Conservation (phyloP, 2,888 invertebrate genomes). For the Chalcosyrphus nemorum region DNA sequence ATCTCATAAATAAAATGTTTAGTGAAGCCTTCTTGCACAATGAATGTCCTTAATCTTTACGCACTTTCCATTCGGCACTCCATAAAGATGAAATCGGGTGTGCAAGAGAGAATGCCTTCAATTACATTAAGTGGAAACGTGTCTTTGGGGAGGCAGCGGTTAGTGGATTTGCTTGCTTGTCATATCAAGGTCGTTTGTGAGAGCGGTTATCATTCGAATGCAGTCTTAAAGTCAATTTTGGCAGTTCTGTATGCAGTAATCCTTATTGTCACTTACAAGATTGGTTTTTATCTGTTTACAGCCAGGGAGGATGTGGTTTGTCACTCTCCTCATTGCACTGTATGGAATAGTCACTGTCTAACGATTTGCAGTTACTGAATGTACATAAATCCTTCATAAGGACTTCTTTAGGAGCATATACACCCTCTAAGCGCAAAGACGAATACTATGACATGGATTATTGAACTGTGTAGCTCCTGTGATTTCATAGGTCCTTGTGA, state of each 20-base stretch:
- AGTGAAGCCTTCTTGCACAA: slow-evolving; percentile 31
- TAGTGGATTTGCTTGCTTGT: neutral
- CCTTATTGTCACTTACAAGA: neutral
- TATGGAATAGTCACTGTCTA: too few species aligned
- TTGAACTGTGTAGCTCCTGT: too few species aligned
- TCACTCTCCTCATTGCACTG: too few species aligned
- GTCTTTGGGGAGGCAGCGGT: neutral
- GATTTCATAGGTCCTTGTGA: too few species aligned
- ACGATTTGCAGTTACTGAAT: too few species aligned
- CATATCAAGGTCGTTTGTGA: slow-evolving; percentile 1
- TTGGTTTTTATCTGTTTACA: neutral
- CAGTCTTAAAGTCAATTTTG: neutral
- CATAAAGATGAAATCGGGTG: neutral
- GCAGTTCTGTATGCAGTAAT: neutral
- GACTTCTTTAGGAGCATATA: too few species aligned
- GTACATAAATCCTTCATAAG: too few species aligned
- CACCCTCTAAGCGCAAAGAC: too few species aligned
- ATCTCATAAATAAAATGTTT: slow-evolving; percentile 45
- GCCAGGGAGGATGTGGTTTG: neutral
- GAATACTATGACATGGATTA: too few species aligned
- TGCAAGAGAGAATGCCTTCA: neutral
- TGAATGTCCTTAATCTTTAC: slow-evolving; percentile 27
- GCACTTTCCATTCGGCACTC: slow-evolving; percentile 31
- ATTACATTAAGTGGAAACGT: slow-evolving; percentile 16
- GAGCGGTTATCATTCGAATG: slow-evolving; percentile 3